Conservation (phyloP, 2,797 vertebrate species). For the Allobates femoralis region DNA sequence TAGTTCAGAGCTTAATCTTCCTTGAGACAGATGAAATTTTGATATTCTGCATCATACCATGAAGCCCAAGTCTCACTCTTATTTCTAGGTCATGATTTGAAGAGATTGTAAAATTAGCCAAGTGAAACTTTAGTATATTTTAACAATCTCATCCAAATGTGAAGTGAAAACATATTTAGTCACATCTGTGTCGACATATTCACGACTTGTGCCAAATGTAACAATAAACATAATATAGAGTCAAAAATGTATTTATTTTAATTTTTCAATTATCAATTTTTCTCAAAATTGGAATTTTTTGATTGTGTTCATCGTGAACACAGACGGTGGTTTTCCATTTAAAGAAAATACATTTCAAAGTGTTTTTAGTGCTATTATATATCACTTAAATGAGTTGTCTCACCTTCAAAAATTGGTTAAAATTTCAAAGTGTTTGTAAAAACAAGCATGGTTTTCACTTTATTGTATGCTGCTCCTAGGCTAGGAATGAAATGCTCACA, state of each 20-base stretch:
- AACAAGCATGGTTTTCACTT: too few species aligned
- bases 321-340: too few species aligned
- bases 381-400: too few species aligned
- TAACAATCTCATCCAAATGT: conserved; percentile 62
- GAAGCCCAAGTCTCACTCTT: conserved; percentile 45
- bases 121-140: conserved; percentile 71
- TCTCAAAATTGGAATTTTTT: background rate
- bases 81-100: conserved; percentile 72
- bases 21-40: conserved; percentile 55
- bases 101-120: conserved; percentile 76
- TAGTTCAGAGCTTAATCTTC: conserved; percentile 60
- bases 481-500: too few species aligned
- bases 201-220: conserved; percentile 1
- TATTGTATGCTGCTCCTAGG: too few species aligned
- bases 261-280: background rate
- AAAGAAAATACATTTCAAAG: too few species aligned
- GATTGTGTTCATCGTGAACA: background rate
- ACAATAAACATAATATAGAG: conserved; percentile 28
- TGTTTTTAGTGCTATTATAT: too few species aligned
- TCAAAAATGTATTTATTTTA: background rate
- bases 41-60: conserved; percentile 59
- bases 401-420: too few species aligned
- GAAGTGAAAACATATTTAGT: conserved; percentile 51
- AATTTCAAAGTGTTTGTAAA: too few species aligned
- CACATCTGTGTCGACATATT: conserved; percentile 33